These are phyloP conservation scores for Melanaphis sacchari DNA, from an alignment of 1,140 invertebrate genomes.

Conservation along the genomic window DNA sequence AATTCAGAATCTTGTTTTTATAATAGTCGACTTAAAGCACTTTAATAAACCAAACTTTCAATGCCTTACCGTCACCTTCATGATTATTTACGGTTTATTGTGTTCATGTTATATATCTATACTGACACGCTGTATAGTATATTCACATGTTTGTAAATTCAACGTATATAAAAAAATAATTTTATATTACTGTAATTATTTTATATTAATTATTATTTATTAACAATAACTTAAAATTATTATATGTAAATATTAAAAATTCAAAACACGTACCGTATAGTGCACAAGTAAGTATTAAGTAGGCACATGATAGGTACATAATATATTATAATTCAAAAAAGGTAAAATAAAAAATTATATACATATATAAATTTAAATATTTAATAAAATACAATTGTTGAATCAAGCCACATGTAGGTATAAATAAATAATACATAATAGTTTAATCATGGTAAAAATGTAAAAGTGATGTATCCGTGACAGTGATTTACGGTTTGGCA, in stretches of 20 bases:
- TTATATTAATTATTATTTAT: too few species aligned
- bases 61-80: not conserved
- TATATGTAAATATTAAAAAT: not conserved
- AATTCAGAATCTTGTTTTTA: not conserved
- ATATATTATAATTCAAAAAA: not conserved
- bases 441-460: not conserved
- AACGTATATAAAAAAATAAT: not conserved
- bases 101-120: not conserved
- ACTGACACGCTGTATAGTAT: not conserved
- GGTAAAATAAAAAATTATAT: not conserved
- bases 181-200: not conserved
- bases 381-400: not conserved
- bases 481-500: not conserved
- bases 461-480: not conserved
- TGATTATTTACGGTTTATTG: not conserved
- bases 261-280: not conserved
- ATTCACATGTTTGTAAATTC: not conserved
- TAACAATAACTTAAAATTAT: constrained; percentile 5
- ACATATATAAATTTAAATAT: not conserved
- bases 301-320: too few species aligned
- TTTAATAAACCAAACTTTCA: not conserved
- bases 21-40: not conserved
- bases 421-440: not conserved
- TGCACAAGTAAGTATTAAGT: not conserved
- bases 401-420: not conserved